Evolutionary conservation across 2,888 invertebrate genomes (phyloP).

Genomic region (Chaitophorus viminalis): DNA sequence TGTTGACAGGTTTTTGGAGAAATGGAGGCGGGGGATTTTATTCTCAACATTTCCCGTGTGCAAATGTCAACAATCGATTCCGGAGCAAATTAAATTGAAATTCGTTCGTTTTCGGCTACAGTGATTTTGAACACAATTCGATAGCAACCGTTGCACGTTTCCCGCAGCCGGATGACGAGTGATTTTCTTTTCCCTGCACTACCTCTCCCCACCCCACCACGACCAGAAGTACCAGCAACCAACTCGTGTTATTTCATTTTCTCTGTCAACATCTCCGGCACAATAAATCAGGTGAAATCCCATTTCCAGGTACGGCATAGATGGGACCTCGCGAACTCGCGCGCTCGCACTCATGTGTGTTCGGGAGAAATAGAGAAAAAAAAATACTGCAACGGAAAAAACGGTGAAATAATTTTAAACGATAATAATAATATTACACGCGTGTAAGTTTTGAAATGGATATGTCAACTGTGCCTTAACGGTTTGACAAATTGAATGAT

Average conservation of each 20-base stretch:
- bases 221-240: no score
- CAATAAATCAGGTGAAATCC: conserved; percentile 55
- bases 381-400: not conserved
- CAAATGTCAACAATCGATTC: not conserved
- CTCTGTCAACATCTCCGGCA: not conserved
- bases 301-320: conserved; percentile 18
- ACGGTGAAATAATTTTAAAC: conserved; percentile 52
- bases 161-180: not conserved
- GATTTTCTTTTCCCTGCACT: not conserved
- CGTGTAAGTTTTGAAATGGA: conserved; percentile 54
- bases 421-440: conserved; percentile 52
- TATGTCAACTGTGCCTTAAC: conserved; percentile 57
- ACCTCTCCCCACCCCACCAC: not conserved
- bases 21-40: not conserved
- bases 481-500: conserved; percentile 57
- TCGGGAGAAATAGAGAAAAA: not conserved
- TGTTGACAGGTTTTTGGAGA: no score
- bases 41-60: not conserved
- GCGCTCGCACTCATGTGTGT: not conserved
- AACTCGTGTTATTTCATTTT: conserved; percentile 15
- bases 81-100: not conserved
- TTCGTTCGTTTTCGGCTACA: not conserved
- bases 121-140: conserved; percentile 15
- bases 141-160: conserved; percentile 15
- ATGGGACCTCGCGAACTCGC: not conserved